A percentile compares a stretch with the other conserved stretches of the same genome.
Evolutionary conservation across 2,113 vertebrate species (phyloP).

Genomic region (Notarius lentiginosus): DNA sequence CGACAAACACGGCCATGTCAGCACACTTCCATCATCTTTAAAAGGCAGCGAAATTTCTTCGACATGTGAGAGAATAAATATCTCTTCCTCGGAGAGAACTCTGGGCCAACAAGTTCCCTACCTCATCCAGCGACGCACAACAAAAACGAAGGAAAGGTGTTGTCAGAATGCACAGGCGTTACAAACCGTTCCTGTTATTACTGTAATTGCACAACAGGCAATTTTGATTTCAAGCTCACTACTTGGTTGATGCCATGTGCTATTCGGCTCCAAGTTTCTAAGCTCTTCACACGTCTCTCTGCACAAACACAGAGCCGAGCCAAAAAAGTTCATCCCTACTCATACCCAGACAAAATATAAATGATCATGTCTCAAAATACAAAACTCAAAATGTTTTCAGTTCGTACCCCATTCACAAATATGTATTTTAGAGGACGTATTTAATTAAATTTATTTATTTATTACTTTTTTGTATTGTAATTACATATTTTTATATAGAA

Average conservation of each 20-base stretch:
- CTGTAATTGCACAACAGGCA: not conserved
- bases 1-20: constrained; percentile 47
- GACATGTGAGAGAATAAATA: constrained; percentile 68
- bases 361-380: too few species aligned
- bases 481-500: not conserved
- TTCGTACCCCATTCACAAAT: too few species aligned
- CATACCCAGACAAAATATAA: too few species aligned
- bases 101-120: constrained; percentile 60
- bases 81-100: constrained; percentile 61
- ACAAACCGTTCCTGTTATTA: not conserved
- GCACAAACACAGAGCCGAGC: too few species aligned
- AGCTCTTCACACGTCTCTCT: too few species aligned
- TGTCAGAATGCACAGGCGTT: not conserved
- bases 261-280: not conserved
- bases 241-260: not conserved
- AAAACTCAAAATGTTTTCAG: too few species aligned
- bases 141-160: not conserved
- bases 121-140: constrained; percentile 11
- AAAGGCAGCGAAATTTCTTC: constrained; percentile 64
- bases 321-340: too few species aligned
- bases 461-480: not conserved
- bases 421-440: not conserved
- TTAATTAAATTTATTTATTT: not conserved
- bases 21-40: constrained; percentile 71
- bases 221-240: not conserved